Evolutionary conservation across 2,113 vertebrate genomes (phyloP), one percentile per base, ranked within the genome.

Genomic region (Equus quagga): DNA sequence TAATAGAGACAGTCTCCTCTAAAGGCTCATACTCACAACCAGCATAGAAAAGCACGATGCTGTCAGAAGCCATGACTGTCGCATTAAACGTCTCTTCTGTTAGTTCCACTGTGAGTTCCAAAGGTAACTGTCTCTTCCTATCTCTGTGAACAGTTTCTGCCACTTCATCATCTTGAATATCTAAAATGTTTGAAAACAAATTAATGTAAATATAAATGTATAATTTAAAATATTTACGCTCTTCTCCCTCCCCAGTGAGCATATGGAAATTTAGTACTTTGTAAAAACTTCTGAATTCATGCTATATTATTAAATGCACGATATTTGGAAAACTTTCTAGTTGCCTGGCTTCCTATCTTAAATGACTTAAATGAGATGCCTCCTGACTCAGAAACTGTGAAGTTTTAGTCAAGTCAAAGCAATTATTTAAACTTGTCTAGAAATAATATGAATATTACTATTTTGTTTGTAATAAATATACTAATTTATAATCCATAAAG

Each of bases 111-210:
- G 99, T 95, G 2, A 98, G 97, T 44, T 99, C 99, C 98, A 99
- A 73, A 90, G 99, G 98, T 65, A 98, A 98, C 24, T 97, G 72
- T n/a, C 96, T 81, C 69, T 98, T 99, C 88, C 99, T 98, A 67
- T 99, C 99, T 97, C 99, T 98, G 94, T 99, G 99, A 82, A 99
- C 98, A 0, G 99, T 99, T 78, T 98, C 99, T 10, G 99, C 98
- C 65, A 99, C 99, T 97, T 99, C 99, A 97, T 99, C 99, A 49
- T 99, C 99, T 97, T 99, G 98, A 62, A 98, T 72, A 49, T 98
- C 99, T 99, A 97, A 93, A 98, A 98, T 41, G 60, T 62, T 62
- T 92, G 36, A 89, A 78, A 79, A 93, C 7, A 84, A 92, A 87
- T 51, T 64, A 90, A 70, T 90, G 44, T 81, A 81, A n/a, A 85